These are phyloP conservation scores for Thalassophryne amazonica DNA, from an alignment of 2,797 vertebrate species.

Conservation along the genomic window DNA sequence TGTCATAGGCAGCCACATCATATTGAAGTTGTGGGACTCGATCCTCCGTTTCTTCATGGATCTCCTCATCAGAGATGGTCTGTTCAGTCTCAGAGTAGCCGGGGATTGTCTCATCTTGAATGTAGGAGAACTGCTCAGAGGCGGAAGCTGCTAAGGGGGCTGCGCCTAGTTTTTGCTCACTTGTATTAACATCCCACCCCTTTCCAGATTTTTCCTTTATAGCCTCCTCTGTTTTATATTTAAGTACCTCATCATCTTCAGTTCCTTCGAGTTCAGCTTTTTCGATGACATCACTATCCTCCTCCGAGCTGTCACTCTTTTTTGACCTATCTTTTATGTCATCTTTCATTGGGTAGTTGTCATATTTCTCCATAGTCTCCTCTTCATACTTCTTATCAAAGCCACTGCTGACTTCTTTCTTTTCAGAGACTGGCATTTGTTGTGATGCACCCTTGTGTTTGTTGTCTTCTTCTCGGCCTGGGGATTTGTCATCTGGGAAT, in stretches of 20 bases:
- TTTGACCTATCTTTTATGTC: conserved; percentile 76
- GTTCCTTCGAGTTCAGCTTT: conserved; percentile 92
- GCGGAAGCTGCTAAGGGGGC: conserved; percentile 48
- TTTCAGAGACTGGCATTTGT: conserved; percentile 58
- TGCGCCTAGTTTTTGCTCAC: conserved; percentile 39
- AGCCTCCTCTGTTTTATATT: conserved; percentile 74
- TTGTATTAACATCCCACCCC: conserved; percentile 61
- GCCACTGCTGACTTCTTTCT: conserved; percentile 53
- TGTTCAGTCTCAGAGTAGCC: conserved; percentile 97
- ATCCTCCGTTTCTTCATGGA: conserved; percentile 93
- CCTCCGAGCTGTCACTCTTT: conserved; percentile 81
- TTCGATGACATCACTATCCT: conserved; percentile 89
- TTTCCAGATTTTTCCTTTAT: conserved; percentile 70
- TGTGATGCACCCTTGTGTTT: conserved; percentile 48
- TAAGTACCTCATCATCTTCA: conserved; percentile 83
- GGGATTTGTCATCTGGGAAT: conserved; percentile 43
- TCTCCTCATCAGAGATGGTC: conserved; percentile 97
- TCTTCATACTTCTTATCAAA: conserved; percentile 80
- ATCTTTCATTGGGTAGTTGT: conserved; percentile 53
- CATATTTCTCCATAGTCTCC: conserved; percentile 71
- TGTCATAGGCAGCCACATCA: conserved; percentile 83
- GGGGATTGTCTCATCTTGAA: conserved; percentile 97
- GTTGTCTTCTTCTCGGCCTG: conserved; percentile 42
- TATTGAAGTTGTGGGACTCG: conserved; percentile 87
- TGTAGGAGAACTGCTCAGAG: conserved; percentile 89